phyloP scores from a whole-genome alignment of 2,113 vertebrate genomes.

The Psephotus haematonotus region DNA sequence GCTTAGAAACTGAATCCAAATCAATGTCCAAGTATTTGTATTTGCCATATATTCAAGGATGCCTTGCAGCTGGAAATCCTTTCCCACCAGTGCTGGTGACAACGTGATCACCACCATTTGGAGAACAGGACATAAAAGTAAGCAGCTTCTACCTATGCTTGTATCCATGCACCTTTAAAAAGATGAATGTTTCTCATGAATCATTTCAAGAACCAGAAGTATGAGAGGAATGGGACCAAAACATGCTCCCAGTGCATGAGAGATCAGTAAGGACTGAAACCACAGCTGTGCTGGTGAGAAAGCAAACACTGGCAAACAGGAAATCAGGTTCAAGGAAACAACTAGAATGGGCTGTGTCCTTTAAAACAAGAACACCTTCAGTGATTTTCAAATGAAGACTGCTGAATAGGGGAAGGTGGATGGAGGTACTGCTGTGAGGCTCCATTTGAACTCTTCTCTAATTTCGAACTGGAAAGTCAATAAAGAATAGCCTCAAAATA shows the following conservation, averaged over 20 bases:
- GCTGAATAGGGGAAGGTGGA: not conserved
- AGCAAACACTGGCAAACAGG: not conserved
- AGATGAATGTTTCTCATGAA: not conserved
- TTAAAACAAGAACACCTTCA: not conserved
- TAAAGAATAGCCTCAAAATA: not conserved
- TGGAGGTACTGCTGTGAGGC: not conserved
- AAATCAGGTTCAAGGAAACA: not conserved
- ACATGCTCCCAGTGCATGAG: not conserved
- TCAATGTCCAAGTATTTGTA: not conserved
- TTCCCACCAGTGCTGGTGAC: not conserved
- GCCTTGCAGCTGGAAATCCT: not conserved
- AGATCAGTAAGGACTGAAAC: not conserved
- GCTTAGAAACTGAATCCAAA: not conserved
- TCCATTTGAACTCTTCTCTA: not conserved
- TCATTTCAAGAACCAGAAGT: not conserved
- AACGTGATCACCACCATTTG: accelerated
- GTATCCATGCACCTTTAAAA: not conserved
- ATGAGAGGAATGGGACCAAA: not conserved
- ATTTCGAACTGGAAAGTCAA: not conserved
- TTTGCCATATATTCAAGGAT: not conserved
- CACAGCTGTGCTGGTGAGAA: not conserved
- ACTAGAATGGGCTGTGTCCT: not conserved
- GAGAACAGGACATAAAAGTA: not conserved
- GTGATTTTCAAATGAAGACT: not conserved
- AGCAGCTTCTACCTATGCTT: not conserved